Evolutionary conservation across 2,797 vertebrate genomes (phyloP).

Genomic region (Syngnathus rostellatus): DNA sequence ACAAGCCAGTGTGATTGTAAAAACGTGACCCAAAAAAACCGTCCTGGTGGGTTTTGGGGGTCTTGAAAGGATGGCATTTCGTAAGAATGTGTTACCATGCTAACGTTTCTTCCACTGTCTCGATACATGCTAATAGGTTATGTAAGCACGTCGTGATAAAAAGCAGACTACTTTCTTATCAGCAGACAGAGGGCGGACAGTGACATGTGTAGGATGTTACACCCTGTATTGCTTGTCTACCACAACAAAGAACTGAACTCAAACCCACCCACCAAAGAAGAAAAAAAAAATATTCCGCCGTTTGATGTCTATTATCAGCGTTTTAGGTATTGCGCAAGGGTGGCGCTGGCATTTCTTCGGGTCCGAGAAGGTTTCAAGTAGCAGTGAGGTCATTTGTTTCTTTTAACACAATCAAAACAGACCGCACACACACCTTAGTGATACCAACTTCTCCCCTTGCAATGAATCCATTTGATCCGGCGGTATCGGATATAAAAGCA

Average conservation of each 20-base stretch:
- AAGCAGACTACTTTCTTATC: slow-evolving; percentile 38
- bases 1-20: background rate
- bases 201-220: slow-evolving; percentile 24
- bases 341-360: slow-evolving; percentile 35
- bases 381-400: slow-evolving; percentile 49
- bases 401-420: slow-evolving; percentile 34
- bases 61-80: background rate
- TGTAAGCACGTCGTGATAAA: slow-evolving; percentile 12
- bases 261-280: background rate
- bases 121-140: slow-evolving; percentile 3
- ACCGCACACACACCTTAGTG: slow-evolving; percentile 12
- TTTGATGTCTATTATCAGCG: background rate
- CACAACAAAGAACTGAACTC: slow-evolving; percentile 12
- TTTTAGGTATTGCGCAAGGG: background rate
- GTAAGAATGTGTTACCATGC: background rate
- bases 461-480: background rate
- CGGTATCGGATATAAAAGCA: background rate
- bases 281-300: background rate
- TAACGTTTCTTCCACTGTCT: slow-evolving; percentile 1
- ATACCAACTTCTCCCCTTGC: background rate
- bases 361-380: slow-evolving; percentile 25
- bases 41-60: background rate
- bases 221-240: slow-evolving; percentile 19
- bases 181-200: slow-evolving; percentile 16
- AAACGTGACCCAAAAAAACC: background rate